A percentile compares a stretch with the other conserved stretches of the same genome.
Evolutionary conservation across 2,888 invertebrate genomes (phyloP).

Genomic region (Drosophila nr. perissopoda): DNA sequence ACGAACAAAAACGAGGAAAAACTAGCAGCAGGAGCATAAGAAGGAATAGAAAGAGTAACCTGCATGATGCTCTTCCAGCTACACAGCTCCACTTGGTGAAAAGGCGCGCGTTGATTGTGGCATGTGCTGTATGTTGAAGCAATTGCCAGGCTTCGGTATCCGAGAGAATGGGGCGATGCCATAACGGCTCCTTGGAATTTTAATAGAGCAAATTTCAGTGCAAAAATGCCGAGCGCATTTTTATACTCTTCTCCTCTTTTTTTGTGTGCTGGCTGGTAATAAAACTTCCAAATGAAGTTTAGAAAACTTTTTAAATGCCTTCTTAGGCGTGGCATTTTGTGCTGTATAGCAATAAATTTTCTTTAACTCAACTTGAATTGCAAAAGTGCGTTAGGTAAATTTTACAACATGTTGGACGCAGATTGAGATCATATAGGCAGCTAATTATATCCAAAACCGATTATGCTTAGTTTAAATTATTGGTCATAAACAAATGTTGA

Average conservation of each 20-base stretch:
- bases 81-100: constrained; percentile 17
- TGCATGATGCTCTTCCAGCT: constrained; percentile 51
- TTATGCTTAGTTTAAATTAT: not conserved
- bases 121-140: constrained; percentile 54
- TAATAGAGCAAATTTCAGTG: constrained; percentile 79
- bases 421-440: not conserved
- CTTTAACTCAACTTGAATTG: constrained; percentile 4
- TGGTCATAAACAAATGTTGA: not conserved
- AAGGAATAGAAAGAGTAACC: constrained; percentile 43
- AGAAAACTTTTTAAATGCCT: constrained; percentile 78
- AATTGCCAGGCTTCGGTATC: constrained; percentile 15
- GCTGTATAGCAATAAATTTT: not conserved
- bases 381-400: not conserved
- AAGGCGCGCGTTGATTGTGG: constrained; percentile 54
- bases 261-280: constrained; percentile 49
- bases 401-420: not conserved
- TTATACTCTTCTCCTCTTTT: constrained; percentile 3
- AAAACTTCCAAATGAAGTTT: constrained; percentile 80
- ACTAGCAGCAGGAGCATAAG: constrained; percentile 9
- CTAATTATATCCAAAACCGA: not conserved
- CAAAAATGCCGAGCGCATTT: constrained; percentile 54
- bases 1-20: constrained; percentile 29
- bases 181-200: constrained; percentile 70
- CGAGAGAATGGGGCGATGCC: constrained; percentile 30
- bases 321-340: constrained; percentile 30